Evolutionary conservation across 2,113 vertebrate species (phyloP), one percentile per base, ranked within the genome.

Genomic region (Microtus richardsoni): DNA sequence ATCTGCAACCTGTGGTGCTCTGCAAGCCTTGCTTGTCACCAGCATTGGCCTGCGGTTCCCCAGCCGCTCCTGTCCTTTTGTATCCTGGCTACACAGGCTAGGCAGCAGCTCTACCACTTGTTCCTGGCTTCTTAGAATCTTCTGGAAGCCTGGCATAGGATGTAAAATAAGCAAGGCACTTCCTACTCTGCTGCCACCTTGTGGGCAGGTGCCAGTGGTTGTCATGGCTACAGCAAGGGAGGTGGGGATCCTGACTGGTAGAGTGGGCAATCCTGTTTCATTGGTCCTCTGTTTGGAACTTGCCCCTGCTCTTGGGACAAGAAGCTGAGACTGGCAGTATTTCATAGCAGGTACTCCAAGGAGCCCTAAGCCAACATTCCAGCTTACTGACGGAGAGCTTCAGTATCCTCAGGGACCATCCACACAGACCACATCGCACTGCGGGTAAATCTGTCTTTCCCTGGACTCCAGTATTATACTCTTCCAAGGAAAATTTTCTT

Each of bases 211-310:
- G 66, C 11, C 12, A 70, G 30, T 9, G 2, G 26, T 24, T 49
- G 52, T 36, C 24, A 0, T 19, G 88, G 28, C 41, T 3, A 13
- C 60, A 4, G 54, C 14, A 33, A 8, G 49, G 36, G 7, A 49
- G 41, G 54, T 4, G 0, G 78, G 24, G 21, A 10, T 14, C 2
- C 36, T 41, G 19, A 13, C 5, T 3, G 16, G 49, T 9, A 11
- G 60, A 33, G 52, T 5, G 0, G 7, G 28, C 41, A 3, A 3
- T 28, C 28, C 1, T 2, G 6, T 77, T 3, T 62, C 19, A 0
- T 12, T 6, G 70, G 13, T 13, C 12, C 0, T 0, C 3, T 8
- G 58, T 4, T 3, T 4, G 28, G 71, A n/a, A 36, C 14, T 24
- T 33, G 75, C 22, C 26, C 13, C 78, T 94, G 73, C 30, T 47